Conservation (phyloP, 2,797 vertebrate species). For the Ambastaia sidthimunki region DNA sequence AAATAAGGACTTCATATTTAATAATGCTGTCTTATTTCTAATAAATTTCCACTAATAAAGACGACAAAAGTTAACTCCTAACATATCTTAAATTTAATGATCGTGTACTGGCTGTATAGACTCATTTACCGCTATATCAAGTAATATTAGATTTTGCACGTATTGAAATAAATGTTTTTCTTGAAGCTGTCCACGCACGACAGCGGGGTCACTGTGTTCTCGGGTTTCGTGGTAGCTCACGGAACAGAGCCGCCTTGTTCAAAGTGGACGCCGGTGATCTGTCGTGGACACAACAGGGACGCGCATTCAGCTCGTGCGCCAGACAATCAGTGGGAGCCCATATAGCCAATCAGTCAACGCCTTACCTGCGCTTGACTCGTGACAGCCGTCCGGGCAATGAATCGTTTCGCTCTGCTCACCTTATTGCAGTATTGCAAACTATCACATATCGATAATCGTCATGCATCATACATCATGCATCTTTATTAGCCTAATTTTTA, state of each 20-base stretch:
- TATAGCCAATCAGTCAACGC: conserved; percentile 32
- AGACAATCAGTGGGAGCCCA: conserved; percentile 29
- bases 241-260: conserved; percentile 66
- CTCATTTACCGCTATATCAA: too few species aligned
- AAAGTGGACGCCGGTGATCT: conserved; percentile 51
- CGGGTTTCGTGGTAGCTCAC: too few species aligned
- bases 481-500: too few species aligned
- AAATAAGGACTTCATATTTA: not conserved
- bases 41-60: not conserved
- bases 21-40: not conserved
- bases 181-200: too few species aligned
- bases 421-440: too few species aligned
- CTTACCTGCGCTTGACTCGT: conserved; percentile 47
- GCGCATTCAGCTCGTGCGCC: conserved; percentile 47
- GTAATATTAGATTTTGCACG: too few species aligned
- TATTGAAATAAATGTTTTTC: too few species aligned
- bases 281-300: conserved; percentile 59
- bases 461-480: too few species aligned
- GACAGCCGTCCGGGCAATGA: conserved; percentile 17
- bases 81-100: too few species aligned
- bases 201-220: conserved; percentile 42
- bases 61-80: too few species aligned
- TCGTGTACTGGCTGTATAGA: too few species aligned
- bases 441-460: too few species aligned
- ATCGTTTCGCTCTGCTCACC: conserved; percentile 1